Evolutionary conservation across 1,140 invertebrate genomes (phyloP).

Genomic region (Caerostris darwini): DNA sequence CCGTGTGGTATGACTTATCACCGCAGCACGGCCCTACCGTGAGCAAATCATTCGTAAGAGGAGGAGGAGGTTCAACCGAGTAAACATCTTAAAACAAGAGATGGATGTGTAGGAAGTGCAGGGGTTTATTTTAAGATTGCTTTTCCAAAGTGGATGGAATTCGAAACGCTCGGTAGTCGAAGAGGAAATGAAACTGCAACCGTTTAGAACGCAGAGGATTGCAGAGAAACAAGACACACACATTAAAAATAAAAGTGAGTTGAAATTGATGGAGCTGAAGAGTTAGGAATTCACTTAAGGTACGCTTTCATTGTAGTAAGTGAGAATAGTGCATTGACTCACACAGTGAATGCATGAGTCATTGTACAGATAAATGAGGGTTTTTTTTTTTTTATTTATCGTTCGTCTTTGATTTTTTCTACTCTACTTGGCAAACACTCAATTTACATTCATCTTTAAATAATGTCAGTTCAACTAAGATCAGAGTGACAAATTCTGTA

Average conservation of each 20-base stretch:
- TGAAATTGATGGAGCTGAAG: neutral
- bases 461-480: neutral
- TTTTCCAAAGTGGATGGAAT: neutral
- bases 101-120: neutral
- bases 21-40: neutral
- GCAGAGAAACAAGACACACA: neutral
- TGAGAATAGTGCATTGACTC: neutral
- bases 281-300: neutral
- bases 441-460: neutral
- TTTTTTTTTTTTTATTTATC: too few species aligned
- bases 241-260: neutral
- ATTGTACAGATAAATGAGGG: too few species aligned
- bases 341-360: too few species aligned
- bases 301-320: neutral
- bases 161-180: slow-evolving; percentile 4
- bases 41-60: neutral
- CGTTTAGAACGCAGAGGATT: neutral
- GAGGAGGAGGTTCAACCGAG: neutral
- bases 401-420: neutral
- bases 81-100: slow-evolving; percentile 7
- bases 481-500: neutral
- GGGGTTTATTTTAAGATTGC: slow-evolving; percentile 10
- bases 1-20: neutral
- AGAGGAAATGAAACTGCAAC: neutral
- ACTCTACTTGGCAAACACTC: neutral